phyloP scores from a whole-genome alignment of 2,888 invertebrate species.

The Nemoura dubitans region DNA sequence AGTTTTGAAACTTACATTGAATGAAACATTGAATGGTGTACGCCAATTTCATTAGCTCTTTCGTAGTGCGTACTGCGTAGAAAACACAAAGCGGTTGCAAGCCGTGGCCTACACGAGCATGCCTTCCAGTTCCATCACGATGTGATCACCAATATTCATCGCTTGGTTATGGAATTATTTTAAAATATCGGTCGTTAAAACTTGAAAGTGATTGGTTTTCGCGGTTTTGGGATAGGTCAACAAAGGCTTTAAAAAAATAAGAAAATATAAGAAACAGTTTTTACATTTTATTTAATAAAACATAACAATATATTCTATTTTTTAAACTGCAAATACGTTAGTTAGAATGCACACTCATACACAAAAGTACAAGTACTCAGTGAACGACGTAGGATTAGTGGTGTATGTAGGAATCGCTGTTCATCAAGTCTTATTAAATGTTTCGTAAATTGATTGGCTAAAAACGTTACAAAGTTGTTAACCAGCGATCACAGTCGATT shows the following conservation, averaged over 20 bases:
- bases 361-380: not conserved
- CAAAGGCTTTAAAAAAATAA: not conserved
- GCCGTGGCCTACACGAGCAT: no score
- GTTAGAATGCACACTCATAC: not conserved
- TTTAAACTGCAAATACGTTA: not conserved
- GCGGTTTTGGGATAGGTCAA: no score
- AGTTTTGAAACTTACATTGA: no score
- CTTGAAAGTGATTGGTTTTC: no score
- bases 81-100: no score
- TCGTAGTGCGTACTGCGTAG: no score
- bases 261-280: not conserved
- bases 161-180: no score
- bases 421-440: not conserved
- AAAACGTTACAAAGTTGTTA: not conserved
- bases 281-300: conserved; percentile 1
- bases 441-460: not conserved
- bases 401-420: not conserved
- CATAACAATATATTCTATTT: not conserved
- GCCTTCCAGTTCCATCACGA: no score
- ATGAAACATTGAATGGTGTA: no score
- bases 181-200: no score
- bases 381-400: not conserved
- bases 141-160: no score
- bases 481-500: conserved; percentile 1
- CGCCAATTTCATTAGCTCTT: no score